phyloP scores from a whole-genome alignment of 2,113 vertebrate species.

The Scartelaos histophorus region DNA sequence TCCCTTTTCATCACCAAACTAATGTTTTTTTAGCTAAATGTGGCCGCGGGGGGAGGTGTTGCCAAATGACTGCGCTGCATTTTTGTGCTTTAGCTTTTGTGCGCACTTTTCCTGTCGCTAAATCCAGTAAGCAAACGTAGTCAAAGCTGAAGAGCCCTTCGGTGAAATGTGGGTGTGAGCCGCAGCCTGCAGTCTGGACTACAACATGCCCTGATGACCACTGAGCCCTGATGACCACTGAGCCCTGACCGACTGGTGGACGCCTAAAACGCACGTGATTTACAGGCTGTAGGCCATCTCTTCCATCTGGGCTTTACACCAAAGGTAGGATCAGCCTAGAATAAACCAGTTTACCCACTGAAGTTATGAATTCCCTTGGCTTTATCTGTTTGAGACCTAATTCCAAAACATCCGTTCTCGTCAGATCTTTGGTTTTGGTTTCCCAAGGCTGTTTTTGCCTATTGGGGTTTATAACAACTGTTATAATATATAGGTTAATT shows the following conservation, averaged over 20 bases:
- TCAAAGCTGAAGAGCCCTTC: slow-evolving; percentile 34
- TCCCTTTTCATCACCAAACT: not conserved
- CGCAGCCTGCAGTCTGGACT: slow-evolving; percentile 43
- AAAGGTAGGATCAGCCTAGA: slow-evolving; percentile 42
- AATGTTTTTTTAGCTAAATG: slow-evolving; percentile 28
- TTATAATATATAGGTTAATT: too few species aligned
- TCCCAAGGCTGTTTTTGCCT: not conserved
- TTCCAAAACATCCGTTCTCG: not conserved
- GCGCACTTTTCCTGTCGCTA: slow-evolving; percentile 23
- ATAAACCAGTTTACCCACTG: not conserved
- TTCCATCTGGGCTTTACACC: slow-evolving; percentile 26
- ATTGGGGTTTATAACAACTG: too few species aligned
- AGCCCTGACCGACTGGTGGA: slow-evolving; percentile 36
- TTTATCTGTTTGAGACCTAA: not conserved
- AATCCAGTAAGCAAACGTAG: slow-evolving; percentile 31
- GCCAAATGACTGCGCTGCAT: slow-evolving; percentile 18
- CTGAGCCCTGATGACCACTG: slow-evolving; percentile 49
- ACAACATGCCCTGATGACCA: slow-evolving; percentile 20
- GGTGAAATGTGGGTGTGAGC: slow-evolving; percentile 17
- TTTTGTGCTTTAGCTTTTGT: slow-evolving; percentile 15
- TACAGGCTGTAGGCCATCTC: slow-evolving; percentile 9
- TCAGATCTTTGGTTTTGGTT: not conserved
- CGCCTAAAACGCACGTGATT: slow-evolving; percentile 26
- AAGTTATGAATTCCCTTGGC: not conserved
- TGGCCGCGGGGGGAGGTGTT: slow-evolving; percentile 21